A percentile compares a stretch with the other conserved stretches of the same genome.
Evolutionary conservation across 1,140 invertebrate genomes (phyloP).

Genomic region (Heterodera carotae): DNA sequence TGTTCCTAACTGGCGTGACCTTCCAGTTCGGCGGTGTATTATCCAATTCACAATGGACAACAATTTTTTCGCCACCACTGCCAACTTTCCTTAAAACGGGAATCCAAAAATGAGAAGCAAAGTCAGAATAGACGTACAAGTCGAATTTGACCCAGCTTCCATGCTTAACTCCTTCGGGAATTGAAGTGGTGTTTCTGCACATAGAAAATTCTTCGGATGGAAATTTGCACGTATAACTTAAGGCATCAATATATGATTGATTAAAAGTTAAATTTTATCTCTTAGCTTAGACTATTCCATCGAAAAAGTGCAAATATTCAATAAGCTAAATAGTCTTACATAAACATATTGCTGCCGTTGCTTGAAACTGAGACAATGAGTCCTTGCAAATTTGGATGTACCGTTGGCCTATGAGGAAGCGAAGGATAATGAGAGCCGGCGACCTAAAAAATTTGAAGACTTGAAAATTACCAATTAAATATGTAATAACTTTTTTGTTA

Average conservation of each 20-base stretch:
- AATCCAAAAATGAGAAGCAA: neutral
- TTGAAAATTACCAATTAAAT: too few relatives aligned
- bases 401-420: neutral
- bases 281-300: too few relatives aligned
- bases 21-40: neutral
- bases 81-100: neutral
- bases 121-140: neutral
- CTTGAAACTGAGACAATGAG: neutral
- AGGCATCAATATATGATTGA: neutral
- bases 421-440: neutral
- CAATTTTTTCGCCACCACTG: neutral
- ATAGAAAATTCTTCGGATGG: neutral
- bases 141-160: constrained; percentile 23
- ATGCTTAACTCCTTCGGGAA: neutral
- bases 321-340: neutral
- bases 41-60: constrained; percentile 4
- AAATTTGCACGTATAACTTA: neutral
- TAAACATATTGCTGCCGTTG: neutral
- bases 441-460: neutral
- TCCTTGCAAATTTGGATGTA: neutral
- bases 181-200: neutral
- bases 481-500: neutral
- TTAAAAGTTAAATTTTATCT: too few relatives aligned
- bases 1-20: neutral
- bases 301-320: too few relatives aligned